Percentiles rank a stretch among this genome's conserved stretches.
Evolutionary conservation across 2,113 vertebrate species (phyloP).

Genomic region (Burhinus oedicnemus): DNA sequence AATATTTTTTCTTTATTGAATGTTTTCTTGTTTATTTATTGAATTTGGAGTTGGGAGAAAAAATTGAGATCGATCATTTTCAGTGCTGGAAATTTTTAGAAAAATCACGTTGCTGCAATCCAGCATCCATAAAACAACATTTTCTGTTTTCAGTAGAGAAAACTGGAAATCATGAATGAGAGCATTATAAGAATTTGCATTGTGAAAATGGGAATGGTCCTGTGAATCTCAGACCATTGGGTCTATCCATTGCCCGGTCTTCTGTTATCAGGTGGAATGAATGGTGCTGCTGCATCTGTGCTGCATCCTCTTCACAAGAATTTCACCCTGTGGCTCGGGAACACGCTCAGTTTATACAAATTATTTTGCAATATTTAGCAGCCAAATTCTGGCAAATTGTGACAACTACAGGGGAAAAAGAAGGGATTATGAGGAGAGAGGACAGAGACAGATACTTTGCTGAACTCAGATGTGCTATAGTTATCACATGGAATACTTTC

Average conservation of each 20-base stretch:
- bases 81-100: background rate
- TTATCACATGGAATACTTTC: background rate
- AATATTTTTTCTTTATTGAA: background rate
- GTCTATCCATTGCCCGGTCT: background rate
- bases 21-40: background rate
- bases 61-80: background rate
- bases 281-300: background rate
- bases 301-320: accelerated
- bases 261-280: background rate
- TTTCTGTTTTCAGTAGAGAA: background rate
- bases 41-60: background rate
- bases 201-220: background rate
- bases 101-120: background rate
- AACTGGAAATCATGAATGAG: background rate
- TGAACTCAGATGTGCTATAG: background rate
- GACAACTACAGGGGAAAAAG: background rate
- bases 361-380: background rate
- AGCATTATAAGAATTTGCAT: background rate
- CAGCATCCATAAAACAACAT: background rate
- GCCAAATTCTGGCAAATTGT: background rate
- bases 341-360: background rate
- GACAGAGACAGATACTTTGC: background rate
- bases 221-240: background rate
- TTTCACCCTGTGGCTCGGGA: background rate
- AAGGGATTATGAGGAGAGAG: background rate